These are phyloP conservation scores for Bombus vancouverensis DNA, from an alignment of 1,140 invertebrate genomes.

Conservation along the genomic window DNA sequence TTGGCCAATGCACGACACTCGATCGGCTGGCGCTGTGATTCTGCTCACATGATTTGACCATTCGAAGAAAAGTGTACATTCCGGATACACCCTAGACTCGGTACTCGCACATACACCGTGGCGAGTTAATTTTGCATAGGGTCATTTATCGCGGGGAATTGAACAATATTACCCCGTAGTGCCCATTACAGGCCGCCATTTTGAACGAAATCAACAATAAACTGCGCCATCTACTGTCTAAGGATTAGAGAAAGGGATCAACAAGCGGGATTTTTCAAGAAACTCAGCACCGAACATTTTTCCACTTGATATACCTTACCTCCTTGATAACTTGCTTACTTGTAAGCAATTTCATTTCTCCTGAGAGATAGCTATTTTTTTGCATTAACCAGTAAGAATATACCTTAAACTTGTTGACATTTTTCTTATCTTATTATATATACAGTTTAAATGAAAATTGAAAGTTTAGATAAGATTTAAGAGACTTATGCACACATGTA, in stretches of 20 bases:
- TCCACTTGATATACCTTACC: neutral
- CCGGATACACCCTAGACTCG: constrained; percentile 39
- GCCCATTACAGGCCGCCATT: constrained; percentile 76
- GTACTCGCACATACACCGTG: constrained; percentile 26
- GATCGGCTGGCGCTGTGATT: constrained; percentile 59
- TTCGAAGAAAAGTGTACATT: constrained; percentile 54
- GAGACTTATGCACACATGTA: neutral
- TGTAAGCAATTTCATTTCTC: neutral
- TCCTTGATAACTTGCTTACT: neutral
- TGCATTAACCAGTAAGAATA: neutral
- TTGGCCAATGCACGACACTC: constrained; percentile 62
- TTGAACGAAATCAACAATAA: constrained; percentile 77
- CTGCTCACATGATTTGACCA: constrained; percentile 65
- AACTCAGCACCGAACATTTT: neutral
- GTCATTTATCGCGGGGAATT: constrained; percentile 60
- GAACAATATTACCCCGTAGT: constrained; percentile 67
- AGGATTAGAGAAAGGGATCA: neutral
- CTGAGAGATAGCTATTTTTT: neutral
- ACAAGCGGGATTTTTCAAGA: constrained; percentile 38
- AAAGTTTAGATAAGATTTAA: neutral
- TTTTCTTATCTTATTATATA: neutral
- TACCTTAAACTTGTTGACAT: neutral
- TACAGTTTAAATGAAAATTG: neutral
- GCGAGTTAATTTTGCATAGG: constrained; percentile 47
- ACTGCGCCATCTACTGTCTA: constrained; percentile 58